Evolutionary conservation across 2,113 vertebrate genomes (phyloP), one percentile per base, ranked within the genome.

Genomic region (Chaetorhynchus papuensis): DNA sequence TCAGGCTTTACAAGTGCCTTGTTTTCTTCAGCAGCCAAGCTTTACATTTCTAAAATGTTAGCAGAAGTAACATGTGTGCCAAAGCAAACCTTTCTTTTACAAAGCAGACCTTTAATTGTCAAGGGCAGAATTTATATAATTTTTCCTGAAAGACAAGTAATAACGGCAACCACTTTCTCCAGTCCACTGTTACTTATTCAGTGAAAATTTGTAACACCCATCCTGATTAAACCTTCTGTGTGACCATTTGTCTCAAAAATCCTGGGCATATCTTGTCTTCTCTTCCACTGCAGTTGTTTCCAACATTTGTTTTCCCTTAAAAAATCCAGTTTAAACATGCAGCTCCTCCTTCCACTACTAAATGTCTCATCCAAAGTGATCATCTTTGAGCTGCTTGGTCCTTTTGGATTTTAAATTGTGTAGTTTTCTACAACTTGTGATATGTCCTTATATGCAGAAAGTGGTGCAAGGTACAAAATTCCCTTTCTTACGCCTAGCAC

Each of bases 191-290:
- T 77, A 76, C 8, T 52, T 44, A 50, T 17, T 79, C n/a, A 74
- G 1, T 21, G 17, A 8, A 89, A 57, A 4, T 42, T 85, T 80
- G 18, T 41, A 61, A 56, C 0, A 0, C 28, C 6, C 13, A 61
- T 60, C 5, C 5, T 21, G 14, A 27, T 42, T 56, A 54, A 91
- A 71, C 2, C 1, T 80, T 79, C 69, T 39, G 35, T 10, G 2
- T n/a, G 16, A 76, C 4, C 8, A 49, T 76, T 88, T 69, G 6
- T 52, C 22, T 45, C 33, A 61, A 86, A 44, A 83, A 30, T 49
- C 30, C 35, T 77, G 41, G 17, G 20, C 10, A 53, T 23, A 15
- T 9, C 8, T 80, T 63, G 6, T 59, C 35, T 79, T 35, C 31
- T 83, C 15, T 79, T 66, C 28, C 35, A 56, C 13, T 60, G 18